These are phyloP conservation scores for Lota lota DNA, from an alignment of 2,113 vertebrate genomes.

Conservation along the genomic window DNA sequence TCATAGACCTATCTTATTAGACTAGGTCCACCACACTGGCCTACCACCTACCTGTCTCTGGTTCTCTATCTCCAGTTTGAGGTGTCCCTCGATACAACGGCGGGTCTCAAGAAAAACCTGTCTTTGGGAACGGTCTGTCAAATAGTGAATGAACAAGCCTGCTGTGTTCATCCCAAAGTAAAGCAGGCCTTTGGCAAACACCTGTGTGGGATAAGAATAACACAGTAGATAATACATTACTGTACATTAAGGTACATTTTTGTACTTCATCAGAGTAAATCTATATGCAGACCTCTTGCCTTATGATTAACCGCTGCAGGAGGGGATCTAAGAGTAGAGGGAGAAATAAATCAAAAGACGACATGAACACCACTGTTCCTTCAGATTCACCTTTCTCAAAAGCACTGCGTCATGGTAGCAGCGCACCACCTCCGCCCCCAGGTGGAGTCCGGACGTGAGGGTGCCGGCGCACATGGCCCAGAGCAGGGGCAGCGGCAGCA, in stretches of 20 bases:
- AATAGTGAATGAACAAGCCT: constrained; percentile 93
- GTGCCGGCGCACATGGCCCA: constrained; percentile 75
- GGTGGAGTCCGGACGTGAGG: constrained; percentile 66
- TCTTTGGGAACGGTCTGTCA: constrained; percentile 89
- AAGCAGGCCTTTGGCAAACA: constrained; percentile 85
- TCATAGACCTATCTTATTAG: too few species aligned
- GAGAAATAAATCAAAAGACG: too few species aligned
- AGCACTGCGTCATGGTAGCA: constrained; percentile 54
- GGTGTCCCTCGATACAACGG: constrained; percentile 88
- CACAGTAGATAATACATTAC: not conserved
- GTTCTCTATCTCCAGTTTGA: constrained; percentile 92
- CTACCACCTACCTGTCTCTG: constrained; percentile 84
- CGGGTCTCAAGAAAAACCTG: constrained; percentile 94
- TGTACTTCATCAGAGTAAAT: too few species aligned
- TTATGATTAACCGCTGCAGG: too few species aligned
- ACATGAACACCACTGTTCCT: too few species aligned
- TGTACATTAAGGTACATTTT: not conserved
- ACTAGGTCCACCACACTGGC: too few species aligned
- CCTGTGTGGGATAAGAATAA: constrained; percentile 62
- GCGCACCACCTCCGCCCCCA: constrained; percentile 51
- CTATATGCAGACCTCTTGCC: too few species aligned
- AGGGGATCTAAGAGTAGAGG: too few species aligned
- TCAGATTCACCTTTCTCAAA: constrained; percentile 62
- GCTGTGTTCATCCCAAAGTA: constrained; percentile 96
- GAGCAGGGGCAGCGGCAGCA: constrained; percentile 72